These are phyloP conservation scores for Brachyalestes nurse DNA, from an alignment of 2,797 vertebrate species.

Conservation along the genomic window DNA sequence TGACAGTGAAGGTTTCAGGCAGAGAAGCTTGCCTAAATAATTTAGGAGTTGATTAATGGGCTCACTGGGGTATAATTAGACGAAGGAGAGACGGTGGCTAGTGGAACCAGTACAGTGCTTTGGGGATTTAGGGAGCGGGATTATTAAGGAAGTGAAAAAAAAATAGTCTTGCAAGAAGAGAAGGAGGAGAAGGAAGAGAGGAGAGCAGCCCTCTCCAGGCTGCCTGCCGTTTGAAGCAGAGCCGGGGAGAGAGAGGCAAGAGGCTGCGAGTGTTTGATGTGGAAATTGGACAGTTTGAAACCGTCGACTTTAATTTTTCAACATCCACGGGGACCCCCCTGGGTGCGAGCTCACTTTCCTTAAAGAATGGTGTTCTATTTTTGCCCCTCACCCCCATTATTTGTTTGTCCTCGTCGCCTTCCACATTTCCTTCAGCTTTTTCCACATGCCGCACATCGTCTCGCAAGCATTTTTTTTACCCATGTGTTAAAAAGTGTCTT, in stretches of 20 bases:
- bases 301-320: conserved; percentile 94
- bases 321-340: conserved; percentile 85
- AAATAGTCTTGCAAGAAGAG: conserved; percentile 57
- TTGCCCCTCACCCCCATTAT: conserved; percentile 61
- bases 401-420: conserved; percentile 74
- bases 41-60: conserved; percentile 92
- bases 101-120: conserved; percentile 85
- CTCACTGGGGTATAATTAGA: conserved; percentile 92
- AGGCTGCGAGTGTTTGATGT: conserved; percentile 88
- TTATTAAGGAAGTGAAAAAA: conserved; percentile 78
- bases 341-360: conserved; percentile 69
- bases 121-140: conserved; percentile 84
- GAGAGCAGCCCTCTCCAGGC: conserved; percentile 78
- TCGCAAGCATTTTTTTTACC: neutral
- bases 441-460: conserved; percentile 26
- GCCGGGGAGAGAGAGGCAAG: conserved; percentile 85
- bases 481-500: conserved; percentile 46
- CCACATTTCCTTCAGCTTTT: conserved; percentile 39
- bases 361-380: conserved; percentile 58
- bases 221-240: conserved; percentile 88
- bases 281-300: conserved; percentile 96
- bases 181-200: conserved; percentile 49
- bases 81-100: conserved; percentile 84
- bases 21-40: conserved; percentile 86
- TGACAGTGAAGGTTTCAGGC: conserved; percentile 82